Evolutionary conservation across 2,797 vertebrate genomes (phyloP), one percentile per base, ranked within the genome.

Genomic region (Manis crassicaudata): DNA sequence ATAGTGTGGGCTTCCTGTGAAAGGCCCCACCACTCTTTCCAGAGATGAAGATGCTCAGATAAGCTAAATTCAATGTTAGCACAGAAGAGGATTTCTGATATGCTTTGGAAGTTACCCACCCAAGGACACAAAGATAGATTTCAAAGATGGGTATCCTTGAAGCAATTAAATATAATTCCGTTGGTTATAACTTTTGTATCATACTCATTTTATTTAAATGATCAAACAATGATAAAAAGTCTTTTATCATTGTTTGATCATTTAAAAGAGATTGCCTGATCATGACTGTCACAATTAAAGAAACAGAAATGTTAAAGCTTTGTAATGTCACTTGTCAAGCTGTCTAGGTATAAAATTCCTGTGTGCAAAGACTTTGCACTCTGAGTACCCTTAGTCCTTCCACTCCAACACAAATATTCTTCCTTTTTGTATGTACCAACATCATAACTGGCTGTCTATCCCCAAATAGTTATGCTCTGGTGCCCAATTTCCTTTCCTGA

Each of bases 191-290:
- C 50, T 86, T 80, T 84, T 77, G 3, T 63, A 37, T 73, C 40
- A 37, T 60, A 72, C 10, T 54, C 32, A 50, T 50, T 88, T 88
- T 83, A 75, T 58, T 85, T 92, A 40, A 40, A 40, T 40, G 37
- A 40, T 40, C 37, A 40, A 40, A 40, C 37, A 40, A 40, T 4
- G 37, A 40, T 40, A 40, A 40, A 35, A 35, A 35, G 35, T 35
- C 35, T 40, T 40, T 40, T 40, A 40, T 40, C 37, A 4, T 40
- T 65, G 43, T 94, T 63, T 84, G 46, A 72, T 75, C 76, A 86
- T 76, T 95, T 40, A 94, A 95, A 97, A 93, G 68, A 95, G 58
- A 94, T 2, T 7, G 50, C 67, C 91, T 93, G 86, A 89, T 58
- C 29, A 20, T 72, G 73, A 89, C 43, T 14, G 8, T 82, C 16